Evolutionary conservation across 2,113 vertebrate species (phyloP), one percentile per base, ranked within the genome.

Genomic region (Neopipo cinnamomea): DNA sequence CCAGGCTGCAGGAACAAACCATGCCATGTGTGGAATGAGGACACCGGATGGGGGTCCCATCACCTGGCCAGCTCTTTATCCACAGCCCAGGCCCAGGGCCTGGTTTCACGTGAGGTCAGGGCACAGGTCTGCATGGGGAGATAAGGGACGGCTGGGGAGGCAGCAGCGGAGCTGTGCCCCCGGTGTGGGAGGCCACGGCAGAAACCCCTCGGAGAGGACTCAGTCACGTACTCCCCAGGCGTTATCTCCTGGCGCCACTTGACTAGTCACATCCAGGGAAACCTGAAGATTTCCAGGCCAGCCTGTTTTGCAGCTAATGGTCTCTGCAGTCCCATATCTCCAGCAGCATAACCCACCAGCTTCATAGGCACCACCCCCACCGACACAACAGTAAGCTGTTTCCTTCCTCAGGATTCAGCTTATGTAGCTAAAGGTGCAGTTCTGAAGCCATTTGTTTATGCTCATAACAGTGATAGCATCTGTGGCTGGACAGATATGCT

Each of bases 11-110:
- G 1, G 46, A 78, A 44, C 0, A 1, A 81, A 28, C 46, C 2
- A 7, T 35, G 33, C 55, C 3, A 1, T 2, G 6, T 0, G 0
- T 39, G 31, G 37, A 87, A 24, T 0, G 9, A 72, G 81, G 76
- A 75, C 80, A 42, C 23, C 1, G 2, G 28, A 21, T 1, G 1
- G 20, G 58, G 50, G 70, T 88, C 66, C 41, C 85, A 85, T 68
- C 89, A 93, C 93, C 95, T 95, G 88, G 22, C 16, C 42, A 46
- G 24, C 37, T 52, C 76, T 89, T 93, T 97, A 97, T 97, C 96
- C 80, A 12, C 0, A 0, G 17, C 68, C 66, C 95, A 95, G 88
- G 52, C 65, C 0, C 22, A 12, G 86, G 86, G 89, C 65, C 86
- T 25, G 8, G 83, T 58, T 93, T 61, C 7, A 8, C 1, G 0